Evolutionary conservation across 2,797 vertebrate genomes (phyloP), one percentile per base, ranked within the genome.

Genomic region (Remorina albescens): DNA sequence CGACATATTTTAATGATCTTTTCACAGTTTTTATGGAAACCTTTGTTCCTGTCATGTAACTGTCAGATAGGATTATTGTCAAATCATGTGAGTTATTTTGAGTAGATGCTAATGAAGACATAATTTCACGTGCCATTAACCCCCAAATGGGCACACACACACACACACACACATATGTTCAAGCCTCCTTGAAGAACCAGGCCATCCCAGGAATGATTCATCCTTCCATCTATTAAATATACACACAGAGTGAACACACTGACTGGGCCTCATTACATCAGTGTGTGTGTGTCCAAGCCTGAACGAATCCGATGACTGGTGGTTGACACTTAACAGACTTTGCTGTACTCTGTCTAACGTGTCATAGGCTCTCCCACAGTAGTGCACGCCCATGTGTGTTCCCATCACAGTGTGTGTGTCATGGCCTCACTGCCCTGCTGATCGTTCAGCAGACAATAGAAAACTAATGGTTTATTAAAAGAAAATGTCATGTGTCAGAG

Each of bases 41-140:
- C 65, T 85, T 81, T 88, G 74, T 81, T 83, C 21, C 58, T 26
- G 57, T 54, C 70, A 47, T 74, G 64, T 80, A 76, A 82, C 80
- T 84, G 89, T 89, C 87, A 82, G 85, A 86, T 86, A 61, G 55
- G 60, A 82, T 88, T 81, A 91, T 90, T 89, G 82, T 79, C 68
- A 73, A 76, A 58, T 88, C 78, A 72, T 87, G 86, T 72, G 80
- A 71, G 86, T 81, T 78, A 72, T 83, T 60, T 70, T 50, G 66
- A 63, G 54, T 67, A 76, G 71, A 82, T 78, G 86, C 78, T 82
- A 89, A 90, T 89, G 72, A 90, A 90, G 84, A 61, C 88, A 65
- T 82, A 0, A 84, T 91, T 89, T 90, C 77, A 89, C 13, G 80
- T 78, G 19, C 76, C 78, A 91, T 91, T 89, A 90, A 83, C 47